phyloP scores from a whole-genome alignment of 2,113 vertebrate species.

The Apodemus sylvaticus region DNA sequence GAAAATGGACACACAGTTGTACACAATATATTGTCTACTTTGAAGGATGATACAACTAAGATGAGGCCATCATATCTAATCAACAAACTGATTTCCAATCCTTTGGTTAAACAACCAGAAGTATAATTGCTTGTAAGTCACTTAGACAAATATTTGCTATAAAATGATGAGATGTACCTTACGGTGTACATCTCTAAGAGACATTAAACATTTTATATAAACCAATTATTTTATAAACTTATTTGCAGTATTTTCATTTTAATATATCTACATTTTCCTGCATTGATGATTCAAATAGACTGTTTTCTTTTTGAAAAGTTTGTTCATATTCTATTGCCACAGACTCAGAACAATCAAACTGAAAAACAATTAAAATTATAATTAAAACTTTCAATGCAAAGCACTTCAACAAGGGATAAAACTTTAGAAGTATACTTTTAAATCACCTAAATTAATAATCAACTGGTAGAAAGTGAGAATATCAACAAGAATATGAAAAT shows the following conservation, averaged over 20 bases:
- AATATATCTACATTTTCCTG: background rate
- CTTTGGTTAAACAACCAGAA: background rate
- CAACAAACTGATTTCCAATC: background rate
- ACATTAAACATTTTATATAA: background rate
- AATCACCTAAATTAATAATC: constrained; percentile 5
- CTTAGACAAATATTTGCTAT: background rate
- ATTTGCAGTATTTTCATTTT: background rate
- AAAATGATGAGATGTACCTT: constrained; percentile 23
- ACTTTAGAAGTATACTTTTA: background rate
- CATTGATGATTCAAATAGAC: background rate
- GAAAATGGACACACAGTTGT: background rate
- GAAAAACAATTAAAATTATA: background rate
- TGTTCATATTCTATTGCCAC: background rate
- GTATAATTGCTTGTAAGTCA: background rate
- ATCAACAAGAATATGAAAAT: background rate
- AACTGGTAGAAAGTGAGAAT: background rate
- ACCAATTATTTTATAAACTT: background rate
- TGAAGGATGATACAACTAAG: background rate
- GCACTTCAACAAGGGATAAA: background rate
- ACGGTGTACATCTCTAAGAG: background rate
- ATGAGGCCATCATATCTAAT: background rate
- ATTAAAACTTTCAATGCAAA: background rate
- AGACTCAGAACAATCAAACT: constrained; percentile 18
- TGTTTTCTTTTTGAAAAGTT: background rate
- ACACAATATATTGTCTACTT: background rate